These are phyloP conservation scores for Plutella xylostella DNA, from an alignment of 2,888 invertebrate species.

Conservation along the genomic window DNA sequence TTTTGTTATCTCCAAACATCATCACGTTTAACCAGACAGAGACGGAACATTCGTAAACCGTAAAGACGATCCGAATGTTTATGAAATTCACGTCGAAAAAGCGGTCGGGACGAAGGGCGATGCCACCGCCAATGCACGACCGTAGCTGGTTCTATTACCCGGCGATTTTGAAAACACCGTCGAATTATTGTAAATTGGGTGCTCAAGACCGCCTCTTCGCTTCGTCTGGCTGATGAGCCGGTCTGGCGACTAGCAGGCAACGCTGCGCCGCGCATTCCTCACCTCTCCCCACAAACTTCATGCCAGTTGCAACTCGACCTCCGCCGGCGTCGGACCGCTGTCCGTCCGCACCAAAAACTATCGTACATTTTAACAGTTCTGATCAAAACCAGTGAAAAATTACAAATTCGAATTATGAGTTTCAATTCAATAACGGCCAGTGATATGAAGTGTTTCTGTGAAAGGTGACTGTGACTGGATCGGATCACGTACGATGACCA, in stretches of 20 bases:
- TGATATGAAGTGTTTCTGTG: slow-evolving; percentile 43
- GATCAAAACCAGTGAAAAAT: slow-evolving; percentile 27
- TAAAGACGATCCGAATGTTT: slow-evolving; percentile 37
- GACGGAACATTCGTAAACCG: slow-evolving; percentile 49
- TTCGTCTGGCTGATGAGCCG: slow-evolving; percentile 45
- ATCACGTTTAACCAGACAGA: slow-evolving; percentile 33
- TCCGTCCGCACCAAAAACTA: slow-evolving; percentile 39
- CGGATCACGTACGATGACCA: slow-evolving; percentile 51
- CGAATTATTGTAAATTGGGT: slow-evolving; percentile 36
- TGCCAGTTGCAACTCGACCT: slow-evolving; percentile 56
- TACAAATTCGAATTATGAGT: slow-evolving; percentile 28
- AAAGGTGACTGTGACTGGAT: slow-evolving; percentile 23
- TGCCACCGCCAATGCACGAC: slow-evolving; percentile 63
- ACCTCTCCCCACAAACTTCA: slow-evolving; percentile 61
- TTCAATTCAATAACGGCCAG: slow-evolving; percentile 26
- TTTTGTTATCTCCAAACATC: slow-evolving; percentile 30
- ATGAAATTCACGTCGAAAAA: slow-evolving; percentile 30
- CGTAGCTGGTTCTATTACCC: slow-evolving; percentile 62
- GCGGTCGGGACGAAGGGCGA: slow-evolving; percentile 58
- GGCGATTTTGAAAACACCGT: slow-evolving; percentile 32
- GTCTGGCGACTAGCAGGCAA: slow-evolving; percentile 49
- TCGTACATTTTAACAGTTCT: slow-evolving; percentile 55
- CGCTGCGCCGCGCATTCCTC: slow-evolving; percentile 63
- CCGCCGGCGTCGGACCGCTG: slow-evolving; percentile 41
- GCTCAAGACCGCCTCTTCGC: slow-evolving; percentile 38